Evolutionary conservation across 2,113 vertebrate species (phyloP), one percentile per base, ranked within the genome.

Genomic region (Nipponia nippon): DNA sequence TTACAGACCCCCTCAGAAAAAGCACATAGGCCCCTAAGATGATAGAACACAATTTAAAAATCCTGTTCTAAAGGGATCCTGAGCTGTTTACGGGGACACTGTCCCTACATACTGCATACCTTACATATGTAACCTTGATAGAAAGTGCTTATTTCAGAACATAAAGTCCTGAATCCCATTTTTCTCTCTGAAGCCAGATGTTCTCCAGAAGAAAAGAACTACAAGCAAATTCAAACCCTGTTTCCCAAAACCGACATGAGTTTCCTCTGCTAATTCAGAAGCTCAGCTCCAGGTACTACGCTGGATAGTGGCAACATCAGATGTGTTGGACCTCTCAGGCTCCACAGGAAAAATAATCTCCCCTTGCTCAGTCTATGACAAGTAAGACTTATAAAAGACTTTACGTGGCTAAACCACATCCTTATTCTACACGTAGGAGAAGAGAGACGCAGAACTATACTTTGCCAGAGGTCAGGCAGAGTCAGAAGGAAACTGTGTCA

Each of bases 341-440:
- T 69, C 53, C 7, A 5, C 0, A 0, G 14, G 7, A 92, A 36
- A 79, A 88, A 76, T 3, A 18, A 55, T 14, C 27, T 85, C n/a
- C 9, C 42, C 23, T 18, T 53, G 25, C 47, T 79, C 58, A n/a
- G 16, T 2, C 44, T 38, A 7, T 8, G 63, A 65, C 27, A 80
- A 70, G 5, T 9, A 75, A 62, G 15, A 65, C 58, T 40, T 26
- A 18, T 10, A 15, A 36, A 65, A 62, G 13, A 16, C 32, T 42
- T 83, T 0, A 21, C 11, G 12, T 12, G 29, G 53, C 20, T 56
- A 32, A 80, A 46, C 29, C 15, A 47, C 30, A 42, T 27, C 59
- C 40, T 89, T 63, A 47, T 27, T 63, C 20, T 16, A 18, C n/a
- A 26, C 0, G 0, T 0, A 27, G 36, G 25, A 79, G 65, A 47